phyloP scores from a whole-genome alignment of 2,888 invertebrate species.

The Drosophila neonasuta region DNA sequence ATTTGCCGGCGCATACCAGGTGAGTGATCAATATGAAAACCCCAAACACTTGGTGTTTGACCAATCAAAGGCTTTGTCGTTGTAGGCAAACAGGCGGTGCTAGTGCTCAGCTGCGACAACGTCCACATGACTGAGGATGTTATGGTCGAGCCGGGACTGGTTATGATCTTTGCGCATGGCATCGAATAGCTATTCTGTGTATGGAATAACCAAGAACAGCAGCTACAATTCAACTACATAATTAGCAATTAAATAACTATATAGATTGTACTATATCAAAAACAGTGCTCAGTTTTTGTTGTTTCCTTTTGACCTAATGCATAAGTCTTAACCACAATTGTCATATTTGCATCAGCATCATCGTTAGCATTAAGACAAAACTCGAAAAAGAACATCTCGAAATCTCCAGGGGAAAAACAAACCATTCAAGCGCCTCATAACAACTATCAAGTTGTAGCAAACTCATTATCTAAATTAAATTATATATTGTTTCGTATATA shows the following conservation, averaged over 20 bases:
- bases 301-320: constrained; percentile 60
- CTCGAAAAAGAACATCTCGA: constrained; percentile 35
- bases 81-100: constrained; percentile 96
- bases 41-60: constrained; percentile 23
- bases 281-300: constrained; percentile 74
- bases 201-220: not conserved
- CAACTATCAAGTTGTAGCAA: constrained; percentile 65
- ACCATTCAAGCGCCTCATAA: constrained; percentile 73
- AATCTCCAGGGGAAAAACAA: constrained; percentile 16
- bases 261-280: constrained; percentile 44
- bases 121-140: constrained; percentile 97
- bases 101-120: constrained; percentile 97
- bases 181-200: constrained; percentile 85
- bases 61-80: constrained; percentile 46
- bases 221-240: constrained; percentile 46
- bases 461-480: constrained; percentile 32
- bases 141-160: constrained; percentile 97
- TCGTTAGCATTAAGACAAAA: constrained; percentile 39
- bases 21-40: constrained; percentile 21
- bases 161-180: constrained; percentile 99
- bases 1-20: constrained; percentile 97
- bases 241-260: constrained; percentile 49
- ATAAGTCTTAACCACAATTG: constrained; percentile 38
- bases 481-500: constrained; percentile 26
- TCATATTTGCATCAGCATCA: constrained; percentile 21